Base-by-base conservation (phyloP, 2,888 invertebrate species). In the Teleiodes luculella region DNA sequence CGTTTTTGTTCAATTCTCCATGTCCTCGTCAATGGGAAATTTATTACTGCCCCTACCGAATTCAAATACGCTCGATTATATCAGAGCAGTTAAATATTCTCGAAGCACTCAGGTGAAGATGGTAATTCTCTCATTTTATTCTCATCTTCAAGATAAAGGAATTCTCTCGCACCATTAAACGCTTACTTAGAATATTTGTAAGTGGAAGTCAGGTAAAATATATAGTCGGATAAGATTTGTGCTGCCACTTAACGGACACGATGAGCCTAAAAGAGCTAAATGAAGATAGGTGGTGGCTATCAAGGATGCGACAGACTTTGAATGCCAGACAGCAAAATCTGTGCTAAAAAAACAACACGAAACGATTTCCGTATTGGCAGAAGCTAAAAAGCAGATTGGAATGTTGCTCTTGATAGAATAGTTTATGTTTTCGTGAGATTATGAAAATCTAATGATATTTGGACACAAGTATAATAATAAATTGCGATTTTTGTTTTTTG, bases 1-100 rank as follows among this genome's bases (percentile, higher is more conserved):
- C 80, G 84, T 85, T 89, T 88, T 86, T 87, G 87, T 89, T 86
- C 87, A 83, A 85, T 86, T 86, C 87, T 85, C 85, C 81, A 83
- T 78, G 80, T 83, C 77, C 78, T 83, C 82, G 82, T 87, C 86
- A 86, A 86, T 85, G 78, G 84, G 67, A 81, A 87, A 88, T 87
- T 87, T 87, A 88, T 88, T 81, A 79, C 85, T 75, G 70, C 72
- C 76, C 75, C 77, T 74, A 74, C 76, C 76, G 79, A 82, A 87
- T 86, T 86, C 80, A 83, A 87, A 87, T 87, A 85, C 81, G 79
- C 72, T 66, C 81, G 84, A 85, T 86, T 86, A 84, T 84, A 81
- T 79, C 78, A 66, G 66, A 71, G 74, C 74, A 78, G 75, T 75
- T 80, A 76, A 85, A 81, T 80, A 78, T 77, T 78, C 70, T 53